Conservation (phyloP, 2,113 vertebrate genomes). For the Chloebia gouldiae region DNA sequence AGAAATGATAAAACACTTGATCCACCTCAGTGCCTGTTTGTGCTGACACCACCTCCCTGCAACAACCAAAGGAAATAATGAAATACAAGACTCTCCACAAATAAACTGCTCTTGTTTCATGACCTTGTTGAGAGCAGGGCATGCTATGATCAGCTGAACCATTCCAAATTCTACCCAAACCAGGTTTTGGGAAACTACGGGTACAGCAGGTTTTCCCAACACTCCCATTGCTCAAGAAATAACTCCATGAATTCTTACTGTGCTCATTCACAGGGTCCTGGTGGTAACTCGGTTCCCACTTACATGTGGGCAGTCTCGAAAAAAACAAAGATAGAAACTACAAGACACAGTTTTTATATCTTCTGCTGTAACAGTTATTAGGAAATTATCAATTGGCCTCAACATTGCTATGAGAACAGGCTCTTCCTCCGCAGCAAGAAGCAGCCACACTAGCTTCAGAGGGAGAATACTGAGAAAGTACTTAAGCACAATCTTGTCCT, state of each 20-base stretch:
- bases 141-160: neutral
- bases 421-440: neutral
- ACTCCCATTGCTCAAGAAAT: neutral
- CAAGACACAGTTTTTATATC: neutral
- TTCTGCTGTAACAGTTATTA: too few species aligned
- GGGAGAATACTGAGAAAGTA: neutral
- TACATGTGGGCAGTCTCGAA: neutral
- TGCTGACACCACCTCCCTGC: neutral
- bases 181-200: neutral
- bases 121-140: neutral
- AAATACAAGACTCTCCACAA: neutral
- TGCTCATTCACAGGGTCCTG: neutral
- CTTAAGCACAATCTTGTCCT: neutral
- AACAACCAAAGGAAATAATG: accelerated
- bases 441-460: neutral
- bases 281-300: accelerated
- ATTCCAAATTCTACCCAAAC: accelerated
- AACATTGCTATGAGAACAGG: neutral
- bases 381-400: accelerated
- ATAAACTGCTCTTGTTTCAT: accelerated
- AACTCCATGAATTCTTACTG: neutral
- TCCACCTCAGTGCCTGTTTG: neutral
- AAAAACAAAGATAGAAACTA: neutral
- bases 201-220: neutral
- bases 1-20: neutral